Evolutionary conservation across 2,113 vertebrate genomes (phyloP).

Genomic region (Myotis lucifugus): DNA sequence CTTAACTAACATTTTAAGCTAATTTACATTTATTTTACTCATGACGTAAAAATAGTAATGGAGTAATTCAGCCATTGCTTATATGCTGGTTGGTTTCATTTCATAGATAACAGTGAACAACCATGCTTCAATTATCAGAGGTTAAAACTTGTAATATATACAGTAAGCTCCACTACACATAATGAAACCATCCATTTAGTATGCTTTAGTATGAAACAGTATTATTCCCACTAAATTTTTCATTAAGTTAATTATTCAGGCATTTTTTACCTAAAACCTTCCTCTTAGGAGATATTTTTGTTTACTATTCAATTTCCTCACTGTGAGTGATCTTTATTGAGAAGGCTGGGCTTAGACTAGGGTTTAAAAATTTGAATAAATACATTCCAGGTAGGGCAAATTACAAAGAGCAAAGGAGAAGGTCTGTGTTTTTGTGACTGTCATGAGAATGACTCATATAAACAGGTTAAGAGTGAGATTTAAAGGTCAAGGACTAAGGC

Average conservation of each 20-base stretch:
- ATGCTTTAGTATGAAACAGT: not conserved
- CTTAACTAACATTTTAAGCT: slow-evolving; percentile 15
- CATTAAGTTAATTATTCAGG: slow-evolving; percentile 40
- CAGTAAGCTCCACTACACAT: not conserved
- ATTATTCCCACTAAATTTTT: slow-evolving; percentile 37
- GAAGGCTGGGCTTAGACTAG: not conserved
- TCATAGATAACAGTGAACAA: slow-evolving; percentile 38
- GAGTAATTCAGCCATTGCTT: not conserved
- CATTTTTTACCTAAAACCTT: slow-evolving; percentile 44
- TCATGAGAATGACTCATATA: not conserved
- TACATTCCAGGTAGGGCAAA: not conserved
- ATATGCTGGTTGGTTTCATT: slow-evolving; percentile 6
- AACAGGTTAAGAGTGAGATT: not conserved
- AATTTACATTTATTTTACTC: slow-evolving; percentile 25
- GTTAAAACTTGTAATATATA: slow-evolving; percentile 1
- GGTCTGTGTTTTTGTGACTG: not conserved
- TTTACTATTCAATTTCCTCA: slow-evolving; percentile 27
- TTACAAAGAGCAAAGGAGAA: not conserved
- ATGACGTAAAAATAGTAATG: slow-evolving; percentile 3
- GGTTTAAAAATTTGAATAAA: slow-evolving; percentile 34
- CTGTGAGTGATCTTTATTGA: slow-evolving; percentile 15
- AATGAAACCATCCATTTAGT: slow-evolving; percentile 2
- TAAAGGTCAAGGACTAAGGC: not conserved
- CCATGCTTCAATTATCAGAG: slow-evolving; percentile 7
- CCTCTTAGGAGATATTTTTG: slow-evolving; percentile 9